Base-by-base conservation (phyloP, 2,888 invertebrate genomes). In the Calameuta filiformis region DNA sequence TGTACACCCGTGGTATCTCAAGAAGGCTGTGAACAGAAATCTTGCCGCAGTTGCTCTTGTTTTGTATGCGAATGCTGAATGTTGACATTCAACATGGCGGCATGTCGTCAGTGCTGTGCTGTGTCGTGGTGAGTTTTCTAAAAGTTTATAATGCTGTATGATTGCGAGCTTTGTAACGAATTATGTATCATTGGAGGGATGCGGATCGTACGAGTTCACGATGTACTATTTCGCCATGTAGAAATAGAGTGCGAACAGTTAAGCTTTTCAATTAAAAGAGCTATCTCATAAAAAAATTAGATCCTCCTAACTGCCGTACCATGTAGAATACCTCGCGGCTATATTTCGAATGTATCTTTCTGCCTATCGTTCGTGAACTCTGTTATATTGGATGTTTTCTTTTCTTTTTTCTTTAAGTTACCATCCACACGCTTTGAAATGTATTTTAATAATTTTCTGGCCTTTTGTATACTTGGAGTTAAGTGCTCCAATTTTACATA, bases 31-130 rank as follows among this genome's bases (percentile, higher is more conserved):
- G 77, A 75, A 75, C 71, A 40, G 69, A 75, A 77, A 77, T 69
- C 69, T 74, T 37, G 35, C 75, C 71, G 75, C 73, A 75, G 78
- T 75, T 75, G 76, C 75, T 80, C 76, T 78, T 78, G 78, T 76
- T 85, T 86, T 83, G 87, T 85, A 79, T 84, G 84, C 81, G 83
- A 87, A 84, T 79, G 84, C 89, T 87, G 87, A 90, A 92, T 93
- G 93, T 95, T 95, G 95, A 96, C 95, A 96, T 95, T 95, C 95
- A 96, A 96, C 95, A 97, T 97, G 97, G 97, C 97, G 96, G 96
- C 96, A 96, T 96, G 96, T 96, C 96, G 96, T 96, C 96, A 96
- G 96, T 97, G 97, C 96, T 96, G 95, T 97, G 97, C 96, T 96
- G 96, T 96, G 96, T 96, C 96, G 96, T 96, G 97, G 96, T 96